phyloP scores from a whole-genome alignment of 2,888 invertebrate species.

The Diaphora mendica region DNA sequence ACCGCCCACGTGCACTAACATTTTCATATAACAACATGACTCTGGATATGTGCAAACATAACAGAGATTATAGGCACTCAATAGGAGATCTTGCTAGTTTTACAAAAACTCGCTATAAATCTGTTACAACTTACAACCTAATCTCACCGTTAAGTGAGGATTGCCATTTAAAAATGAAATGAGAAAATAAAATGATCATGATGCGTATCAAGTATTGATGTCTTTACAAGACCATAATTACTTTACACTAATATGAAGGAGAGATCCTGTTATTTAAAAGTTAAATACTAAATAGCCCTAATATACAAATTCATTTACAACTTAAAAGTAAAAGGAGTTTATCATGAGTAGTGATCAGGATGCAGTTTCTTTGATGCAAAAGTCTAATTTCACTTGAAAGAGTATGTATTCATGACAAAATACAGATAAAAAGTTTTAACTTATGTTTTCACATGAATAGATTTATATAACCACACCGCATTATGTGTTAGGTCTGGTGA shows the following conservation, averaged over 20 bases:
- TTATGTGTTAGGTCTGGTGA: neutral
- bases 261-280: neutral
- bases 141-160: neutral
- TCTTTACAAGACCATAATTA: neutral
- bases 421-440: neutral
- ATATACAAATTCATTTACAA: neutral
- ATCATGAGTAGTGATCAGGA: neutral
- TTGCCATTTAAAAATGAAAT: no score
- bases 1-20: slow-evolving; percentile 76
- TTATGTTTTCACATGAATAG: neutral
- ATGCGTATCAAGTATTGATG: no score
- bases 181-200: no score
- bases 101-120: neutral
- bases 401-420: neutral
- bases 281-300: neutral
- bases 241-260: neutral
- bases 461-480: no score
- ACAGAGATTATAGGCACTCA: neutral
- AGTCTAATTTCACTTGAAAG: neutral
- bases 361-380: neutral
- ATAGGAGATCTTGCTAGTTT: slow-evolving; percentile 3
- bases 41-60: slow-evolving; percentile 31
- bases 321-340: neutral
- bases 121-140: neutral
- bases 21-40: slow-evolving; percentile 60